These are phyloP conservation scores for Geococcyx californianus DNA, from an alignment of 2,113 vertebrate species.

Conservation along the genomic window DNA sequence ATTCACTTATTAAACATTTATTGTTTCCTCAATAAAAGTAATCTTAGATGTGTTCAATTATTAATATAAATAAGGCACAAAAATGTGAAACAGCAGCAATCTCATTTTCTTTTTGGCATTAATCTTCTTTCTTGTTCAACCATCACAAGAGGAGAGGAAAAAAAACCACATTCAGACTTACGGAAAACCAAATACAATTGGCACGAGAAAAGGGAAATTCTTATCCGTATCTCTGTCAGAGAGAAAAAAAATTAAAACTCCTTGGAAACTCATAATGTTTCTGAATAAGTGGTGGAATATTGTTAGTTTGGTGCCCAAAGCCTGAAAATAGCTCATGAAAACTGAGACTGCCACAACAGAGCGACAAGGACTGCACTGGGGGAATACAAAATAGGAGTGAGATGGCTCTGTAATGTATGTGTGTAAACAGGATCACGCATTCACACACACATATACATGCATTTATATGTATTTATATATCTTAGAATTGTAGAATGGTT, in stretches of 20 bases:
- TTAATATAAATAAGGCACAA: conserved; percentile 51
- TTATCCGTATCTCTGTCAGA: not conserved
- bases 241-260: not conserved
- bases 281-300: not conserved
- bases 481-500: too few species aligned
- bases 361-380: not conserved
- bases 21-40: conserved; percentile 52
- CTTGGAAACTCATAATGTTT: not conserved
- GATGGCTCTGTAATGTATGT: too few species aligned
- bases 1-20: conserved; percentile 64
- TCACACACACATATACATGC: too few species aligned
- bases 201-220: not conserved
- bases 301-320: not conserved
- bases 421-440: not conserved
- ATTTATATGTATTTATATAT: not conserved
- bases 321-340: not conserved
- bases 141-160: not conserved
- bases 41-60: conserved; percentile 43
- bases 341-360: not conserved
- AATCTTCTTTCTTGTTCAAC: conserved; percentile 28
- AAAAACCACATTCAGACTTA: not conserved
- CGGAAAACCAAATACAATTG: not conserved
- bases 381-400: not conserved
- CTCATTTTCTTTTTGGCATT: conserved; percentile 37
- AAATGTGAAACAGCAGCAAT: conserved; percentile 28